phyloP scores from a whole-genome alignment of 2,888 invertebrate species.

The Mystacides longicornis region DNA sequence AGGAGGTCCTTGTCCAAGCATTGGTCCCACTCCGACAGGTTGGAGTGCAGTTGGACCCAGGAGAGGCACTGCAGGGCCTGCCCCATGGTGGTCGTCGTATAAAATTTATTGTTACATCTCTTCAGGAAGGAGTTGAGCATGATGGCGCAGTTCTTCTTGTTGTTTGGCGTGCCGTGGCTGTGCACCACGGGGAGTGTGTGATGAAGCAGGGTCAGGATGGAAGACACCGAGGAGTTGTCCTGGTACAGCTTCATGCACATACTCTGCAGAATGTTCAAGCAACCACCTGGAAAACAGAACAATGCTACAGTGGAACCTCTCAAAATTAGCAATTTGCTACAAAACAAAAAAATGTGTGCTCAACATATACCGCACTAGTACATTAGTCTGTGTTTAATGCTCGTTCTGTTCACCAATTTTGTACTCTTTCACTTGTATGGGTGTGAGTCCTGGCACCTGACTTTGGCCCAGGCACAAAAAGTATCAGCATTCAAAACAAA shows the following conservation, averaged over 20 bases:
- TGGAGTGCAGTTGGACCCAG: constrained; percentile 34
- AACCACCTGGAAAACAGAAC: constrained; percentile 32
- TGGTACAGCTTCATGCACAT: constrained; percentile 40
- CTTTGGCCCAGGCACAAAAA: no score
- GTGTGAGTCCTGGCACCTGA: no score
- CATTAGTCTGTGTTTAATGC: no score
- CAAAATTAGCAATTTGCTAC: no score
- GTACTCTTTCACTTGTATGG: no score
- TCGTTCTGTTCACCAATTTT: no score
- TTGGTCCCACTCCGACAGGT: constrained; percentile 29
- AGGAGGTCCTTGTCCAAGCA: constrained; percentile 33
- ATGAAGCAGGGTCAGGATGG: constrained; percentile 35
- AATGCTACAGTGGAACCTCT: no score
- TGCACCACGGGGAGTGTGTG: constrained; percentile 37
- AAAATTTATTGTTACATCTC: constrained; percentile 37
- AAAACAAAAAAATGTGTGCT: no score
- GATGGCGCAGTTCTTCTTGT: constrained; percentile 40
- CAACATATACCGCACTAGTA: no score
- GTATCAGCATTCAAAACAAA: no score
- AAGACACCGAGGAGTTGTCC: constrained; percentile 35
- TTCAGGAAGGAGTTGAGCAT: constrained; percentile 41
- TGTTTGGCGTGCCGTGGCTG: constrained; percentile 31
- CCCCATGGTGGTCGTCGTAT: constrained; percentile 39
- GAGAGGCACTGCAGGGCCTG: constrained; percentile 41
- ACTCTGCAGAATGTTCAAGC: constrained; percentile 37